A percentile compares a stretch with the other conserved stretches of the same genome.
Evolutionary conservation across 2,113 vertebrate species (phyloP).

Genomic region (Notarius lentiginosus): DNA sequence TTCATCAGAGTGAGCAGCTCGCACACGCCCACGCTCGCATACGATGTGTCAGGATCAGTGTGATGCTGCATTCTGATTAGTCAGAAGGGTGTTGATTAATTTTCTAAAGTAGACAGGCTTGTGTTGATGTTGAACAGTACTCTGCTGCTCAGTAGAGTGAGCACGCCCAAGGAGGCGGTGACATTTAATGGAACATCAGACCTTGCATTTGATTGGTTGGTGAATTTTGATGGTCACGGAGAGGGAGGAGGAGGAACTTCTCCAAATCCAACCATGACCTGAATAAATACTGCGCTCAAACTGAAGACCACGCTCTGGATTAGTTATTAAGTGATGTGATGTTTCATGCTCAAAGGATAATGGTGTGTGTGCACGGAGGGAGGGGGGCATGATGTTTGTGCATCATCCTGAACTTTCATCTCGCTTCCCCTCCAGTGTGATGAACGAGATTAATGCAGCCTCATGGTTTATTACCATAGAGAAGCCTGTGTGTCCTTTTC

Average conservation of each 20-base stretch:
- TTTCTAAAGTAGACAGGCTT: background rate
- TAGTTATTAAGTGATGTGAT: background rate
- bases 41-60: too few species aligned
- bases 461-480: constrained; percentile 60
- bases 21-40: background rate
- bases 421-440: background rate
- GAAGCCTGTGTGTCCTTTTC: constrained; percentile 44
- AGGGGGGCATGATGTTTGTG: background rate
- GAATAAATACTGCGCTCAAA: too few species aligned
- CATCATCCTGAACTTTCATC: background rate
- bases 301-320: too few species aligned
- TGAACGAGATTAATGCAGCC: background rate
- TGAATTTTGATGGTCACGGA: too few species aligned
- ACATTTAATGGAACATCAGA: too few species aligned
- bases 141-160: too few species aligned
- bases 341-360: background rate
- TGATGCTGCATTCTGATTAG: background rate
- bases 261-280: too few species aligned
- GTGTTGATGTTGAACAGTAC: too few species aligned
- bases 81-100: background rate
- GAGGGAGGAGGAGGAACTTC: too few species aligned
- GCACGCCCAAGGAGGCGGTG: too few species aligned
- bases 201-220: too few species aligned
- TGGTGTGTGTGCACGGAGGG: background rate
- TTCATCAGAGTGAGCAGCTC: constrained; percentile 67